phyloP scores from a whole-genome alignment of 1,140 invertebrate genomes.

The Thalassaphorura encarpata region DNA sequence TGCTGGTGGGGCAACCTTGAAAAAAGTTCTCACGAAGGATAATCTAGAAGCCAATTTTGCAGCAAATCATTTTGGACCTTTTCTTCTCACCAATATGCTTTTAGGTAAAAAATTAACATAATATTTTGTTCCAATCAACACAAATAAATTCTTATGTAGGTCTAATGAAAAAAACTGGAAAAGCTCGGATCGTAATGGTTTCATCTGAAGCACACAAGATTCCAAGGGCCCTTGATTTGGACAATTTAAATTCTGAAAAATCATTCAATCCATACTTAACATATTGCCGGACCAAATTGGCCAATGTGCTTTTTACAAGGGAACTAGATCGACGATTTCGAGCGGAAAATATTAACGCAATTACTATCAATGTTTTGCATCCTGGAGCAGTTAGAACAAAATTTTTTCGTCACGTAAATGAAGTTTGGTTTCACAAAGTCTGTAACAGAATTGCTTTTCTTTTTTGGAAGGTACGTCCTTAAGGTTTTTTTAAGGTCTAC shows the following conservation, averaged over 20 bases:
- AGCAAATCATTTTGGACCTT: constrained; percentile 80
- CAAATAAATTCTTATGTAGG: constrained; percentile 44
- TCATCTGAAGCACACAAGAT: constrained; percentile 68
- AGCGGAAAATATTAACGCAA: constrained; percentile 46
- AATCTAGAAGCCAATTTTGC: constrained; percentile 42
- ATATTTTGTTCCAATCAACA: neutral
- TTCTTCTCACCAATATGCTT: constrained; percentile 62
- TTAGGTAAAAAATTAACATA: constrained; percentile 44
- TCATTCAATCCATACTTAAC: constrained; percentile 54
- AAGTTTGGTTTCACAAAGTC: neutral
- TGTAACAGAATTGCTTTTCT: neutral
- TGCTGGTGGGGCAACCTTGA: constrained; percentile 36
- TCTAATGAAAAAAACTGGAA: constrained; percentile 61
- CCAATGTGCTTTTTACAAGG: constrained; percentile 71
- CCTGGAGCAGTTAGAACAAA: constrained; percentile 10
- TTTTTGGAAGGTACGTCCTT: neutral
- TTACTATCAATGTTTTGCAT: constrained; percentile 9
- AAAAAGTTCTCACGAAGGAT: constrained; percentile 36
- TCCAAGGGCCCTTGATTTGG: constrained; percentile 54
- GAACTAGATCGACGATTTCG: constrained; percentile 66
- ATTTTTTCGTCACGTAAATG: constrained; percentile 2
- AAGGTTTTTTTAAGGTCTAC: neutral
- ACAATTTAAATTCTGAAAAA: constrained; percentile 61
- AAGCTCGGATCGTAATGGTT: constrained; percentile 68
- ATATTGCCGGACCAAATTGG: constrained; percentile 76